Conservation (phyloP, 1,140 invertebrate species). For the Drosophila triauraria region DNA sequence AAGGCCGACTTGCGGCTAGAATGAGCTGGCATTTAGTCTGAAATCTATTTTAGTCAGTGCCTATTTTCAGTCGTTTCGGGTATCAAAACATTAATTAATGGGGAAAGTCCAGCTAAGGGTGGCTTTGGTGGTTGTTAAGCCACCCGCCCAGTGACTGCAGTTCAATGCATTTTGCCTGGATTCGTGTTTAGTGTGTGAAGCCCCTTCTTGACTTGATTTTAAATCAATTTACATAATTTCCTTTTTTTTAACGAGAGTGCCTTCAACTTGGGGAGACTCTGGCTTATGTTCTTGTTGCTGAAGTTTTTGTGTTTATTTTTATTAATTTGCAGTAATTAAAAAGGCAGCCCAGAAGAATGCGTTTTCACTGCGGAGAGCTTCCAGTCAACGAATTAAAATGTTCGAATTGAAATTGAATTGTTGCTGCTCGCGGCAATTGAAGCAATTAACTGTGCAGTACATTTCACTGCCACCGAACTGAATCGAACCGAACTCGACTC, state of each 20-base stretch:
- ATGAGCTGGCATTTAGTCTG: no score
- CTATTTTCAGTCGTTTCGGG: no score
- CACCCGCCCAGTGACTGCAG: not conserved
- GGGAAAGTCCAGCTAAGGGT: not conserved
- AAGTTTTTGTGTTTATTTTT: not conserved
- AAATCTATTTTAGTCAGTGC: no score
- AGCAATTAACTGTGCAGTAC: constrained; percentile 81
- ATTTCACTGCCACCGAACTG: constrained; percentile 59
- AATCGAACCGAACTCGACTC: constrained; percentile 5
- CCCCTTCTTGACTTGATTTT: constrained; percentile 22
- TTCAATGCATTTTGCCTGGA: constrained; percentile 19
- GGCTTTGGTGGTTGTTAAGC: no score
- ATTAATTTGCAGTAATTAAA: constrained; percentile 59
- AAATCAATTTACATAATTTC: constrained; percentile 46
- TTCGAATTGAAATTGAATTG: constrained; percentile 76
- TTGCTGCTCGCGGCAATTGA: constrained; percentile 65
- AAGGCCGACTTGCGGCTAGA: not conserved
- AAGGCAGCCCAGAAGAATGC: constrained; percentile 8
- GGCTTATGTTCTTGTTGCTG: constrained; percentile 1
- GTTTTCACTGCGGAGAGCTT: not conserved
- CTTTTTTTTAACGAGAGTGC: constrained; percentile 32
- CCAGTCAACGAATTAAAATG: constrained; percentile 33
- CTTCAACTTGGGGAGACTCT: constrained; percentile 43
- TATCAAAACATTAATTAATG: no score
- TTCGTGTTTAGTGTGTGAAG: not conserved